These are phyloP conservation scores for Thymallus thymallus DNA, from an alignment of 2,113 vertebrate genomes.

Conservation along the genomic window DNA sequence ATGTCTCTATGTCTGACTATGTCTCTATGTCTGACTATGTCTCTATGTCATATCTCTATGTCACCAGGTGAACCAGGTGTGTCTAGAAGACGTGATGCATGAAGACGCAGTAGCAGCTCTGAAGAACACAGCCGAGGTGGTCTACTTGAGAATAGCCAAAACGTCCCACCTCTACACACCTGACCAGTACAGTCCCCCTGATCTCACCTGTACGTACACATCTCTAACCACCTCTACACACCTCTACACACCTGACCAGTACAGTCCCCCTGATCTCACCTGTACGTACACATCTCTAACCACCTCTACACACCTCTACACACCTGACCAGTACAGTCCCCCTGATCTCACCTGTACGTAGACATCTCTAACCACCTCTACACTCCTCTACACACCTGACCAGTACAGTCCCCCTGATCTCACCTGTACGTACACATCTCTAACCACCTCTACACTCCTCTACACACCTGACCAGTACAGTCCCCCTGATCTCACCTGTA, in stretches of 20 bases:
- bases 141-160: constrained; percentile 88
- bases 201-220: constrained; percentile 67
- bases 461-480: no score
- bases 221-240: no score
- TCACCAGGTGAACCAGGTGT: constrained; percentile 84
- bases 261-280: not conserved
- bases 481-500: no score
- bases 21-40: constrained; percentile 53
- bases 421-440: no score
- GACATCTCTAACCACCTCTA: not conserved
- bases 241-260: no score
- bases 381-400: no score
- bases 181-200: constrained; percentile 46
- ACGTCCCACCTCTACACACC: constrained; percentile 81
- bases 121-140: constrained; percentile 89
- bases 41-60: not conserved
- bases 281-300: constrained; percentile 4
- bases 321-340: not conserved
- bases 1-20: not conserved
- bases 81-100: constrained; percentile 87
- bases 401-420: no score
- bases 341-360: constrained; percentile 66
- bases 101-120: constrained; percentile 86
- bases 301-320: not conserved
- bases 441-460: no score